Percentiles rank a stretch among this genome's conserved stretches.
These are phyloP conservation scores for Heterodera schachtii DNA, from an alignment of 1,140 invertebrate species.

Conservation along the genomic window DNA sequence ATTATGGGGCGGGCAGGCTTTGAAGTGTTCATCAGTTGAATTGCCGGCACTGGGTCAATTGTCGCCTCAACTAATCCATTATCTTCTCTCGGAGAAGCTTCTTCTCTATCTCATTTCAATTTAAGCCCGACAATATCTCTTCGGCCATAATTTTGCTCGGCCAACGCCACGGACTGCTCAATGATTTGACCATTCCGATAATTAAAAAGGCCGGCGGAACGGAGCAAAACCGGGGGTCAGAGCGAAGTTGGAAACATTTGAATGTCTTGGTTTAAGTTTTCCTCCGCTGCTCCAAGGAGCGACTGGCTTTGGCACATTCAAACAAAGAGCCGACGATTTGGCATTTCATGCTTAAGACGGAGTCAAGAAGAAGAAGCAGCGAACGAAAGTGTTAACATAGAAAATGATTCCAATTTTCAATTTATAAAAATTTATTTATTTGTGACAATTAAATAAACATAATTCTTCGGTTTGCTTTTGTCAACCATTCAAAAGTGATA, in stretches of 20 bases:
- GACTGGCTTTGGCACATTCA: background rate
- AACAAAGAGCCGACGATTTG: background rate
- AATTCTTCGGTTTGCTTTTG: no score
- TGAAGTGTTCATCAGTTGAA: no score
- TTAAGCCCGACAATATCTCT: constrained; percentile 64
- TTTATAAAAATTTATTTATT: background rate
- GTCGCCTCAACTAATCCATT: no score
- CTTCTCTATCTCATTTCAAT: background rate
- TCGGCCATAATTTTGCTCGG: constrained; percentile 64
- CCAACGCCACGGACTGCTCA: constrained; percentile 62
- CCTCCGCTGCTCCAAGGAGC: background rate
- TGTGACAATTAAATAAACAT: constrained; percentile 1
- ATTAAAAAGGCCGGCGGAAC: background rate
- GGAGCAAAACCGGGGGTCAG: background rate
- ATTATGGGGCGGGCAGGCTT: no score
- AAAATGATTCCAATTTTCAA: background rate
- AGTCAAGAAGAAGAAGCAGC: no score
- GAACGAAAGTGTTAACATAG: background rate
- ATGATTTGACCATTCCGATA: constrained; percentile 58
- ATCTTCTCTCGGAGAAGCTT: no score
- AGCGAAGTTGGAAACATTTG: background rate
- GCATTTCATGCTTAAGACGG: background rate
- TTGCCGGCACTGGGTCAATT: no score
- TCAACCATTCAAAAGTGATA: no score
- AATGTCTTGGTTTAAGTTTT: background rate